A percentile compares a stretch with the other conserved stretches of the same genome.
phyloP scores from a whole-genome alignment of 2,113 vertebrate species.

The Chaetura pelagica region DNA sequence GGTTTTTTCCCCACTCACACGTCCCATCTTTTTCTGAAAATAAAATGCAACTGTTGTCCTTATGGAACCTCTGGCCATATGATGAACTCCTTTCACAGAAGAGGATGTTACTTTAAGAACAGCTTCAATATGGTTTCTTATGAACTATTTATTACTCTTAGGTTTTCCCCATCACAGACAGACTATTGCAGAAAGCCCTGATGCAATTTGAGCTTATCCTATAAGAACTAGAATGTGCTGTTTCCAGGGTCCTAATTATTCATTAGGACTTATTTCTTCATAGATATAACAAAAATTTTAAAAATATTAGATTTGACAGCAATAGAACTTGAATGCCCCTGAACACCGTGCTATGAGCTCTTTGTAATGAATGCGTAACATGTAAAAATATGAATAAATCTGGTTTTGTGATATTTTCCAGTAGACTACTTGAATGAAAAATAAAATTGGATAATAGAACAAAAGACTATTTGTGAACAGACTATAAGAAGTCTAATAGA shows the following conservation, averaged over 20 bases:
- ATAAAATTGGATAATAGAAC: background rate
- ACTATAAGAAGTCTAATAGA: background rate
- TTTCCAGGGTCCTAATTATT: background rate
- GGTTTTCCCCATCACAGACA: background rate
- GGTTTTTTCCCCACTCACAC: background rate
- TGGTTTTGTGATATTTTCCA: background rate
- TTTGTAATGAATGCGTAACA: background rate
- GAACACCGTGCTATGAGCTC: background rate
- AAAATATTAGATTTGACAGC: background rate
- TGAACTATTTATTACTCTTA: background rate
- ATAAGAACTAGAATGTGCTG: background rate
- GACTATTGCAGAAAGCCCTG: background rate
- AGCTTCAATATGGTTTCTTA: background rate
- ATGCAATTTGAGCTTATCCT: background rate
- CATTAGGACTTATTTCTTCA: background rate
- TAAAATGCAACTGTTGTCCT: background rate
- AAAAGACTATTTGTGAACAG: background rate
- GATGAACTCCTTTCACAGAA: background rate
- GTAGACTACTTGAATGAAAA: background rate
- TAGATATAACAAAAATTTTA: background rate
- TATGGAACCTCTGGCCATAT: background rate
- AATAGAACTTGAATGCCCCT: background rate
- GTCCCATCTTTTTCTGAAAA: background rate
- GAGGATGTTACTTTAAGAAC: background rate
- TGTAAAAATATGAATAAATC: accelerated